Conservation (phyloP, 2,888 invertebrate species). For the Acanthosepion lycidas region DNA sequence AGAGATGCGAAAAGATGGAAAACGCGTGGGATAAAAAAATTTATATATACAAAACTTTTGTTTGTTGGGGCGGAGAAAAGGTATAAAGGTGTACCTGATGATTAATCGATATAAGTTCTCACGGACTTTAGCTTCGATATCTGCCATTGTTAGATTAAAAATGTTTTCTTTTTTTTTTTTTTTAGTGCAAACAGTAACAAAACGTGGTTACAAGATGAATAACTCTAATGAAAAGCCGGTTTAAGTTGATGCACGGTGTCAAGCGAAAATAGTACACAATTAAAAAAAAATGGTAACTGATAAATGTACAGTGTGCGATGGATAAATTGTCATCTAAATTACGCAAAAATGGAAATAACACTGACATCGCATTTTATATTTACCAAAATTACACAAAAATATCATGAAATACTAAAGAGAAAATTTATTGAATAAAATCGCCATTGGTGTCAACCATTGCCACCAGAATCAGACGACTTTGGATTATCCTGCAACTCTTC, state of each 20-base stretch:
- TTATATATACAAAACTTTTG: background rate
- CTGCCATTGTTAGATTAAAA: background rate
- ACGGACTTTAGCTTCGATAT: constrained; percentile 44
- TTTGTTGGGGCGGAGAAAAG: background rate
- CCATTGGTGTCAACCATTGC: too few relatives aligned
- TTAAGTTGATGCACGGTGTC: background rate
- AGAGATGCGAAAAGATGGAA: background rate
- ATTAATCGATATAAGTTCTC: constrained; percentile 41
- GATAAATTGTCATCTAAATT: too few relatives aligned
- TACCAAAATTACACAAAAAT: too few relatives aligned
- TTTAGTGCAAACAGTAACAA: background rate
- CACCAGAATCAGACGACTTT: too few relatives aligned
- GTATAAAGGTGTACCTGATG: background rate
- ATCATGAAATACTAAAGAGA: too few relatives aligned
- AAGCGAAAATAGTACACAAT: background rate
- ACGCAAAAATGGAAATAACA: too few relatives aligned
- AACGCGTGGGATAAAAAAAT: background rate
- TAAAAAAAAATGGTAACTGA: background rate
- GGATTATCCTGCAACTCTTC: too few relatives aligned
- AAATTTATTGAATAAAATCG: too few relatives aligned
- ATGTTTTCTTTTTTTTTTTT: too few relatives aligned
- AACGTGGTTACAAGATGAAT: constrained; percentile 33
- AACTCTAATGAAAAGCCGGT: background rate
- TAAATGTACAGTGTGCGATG: background rate
- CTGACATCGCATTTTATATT: too few relatives aligned